Evolutionary conservation across 1,140 invertebrate genomes (phyloP).

Genomic region (Pachypsylla venusta): DNA sequence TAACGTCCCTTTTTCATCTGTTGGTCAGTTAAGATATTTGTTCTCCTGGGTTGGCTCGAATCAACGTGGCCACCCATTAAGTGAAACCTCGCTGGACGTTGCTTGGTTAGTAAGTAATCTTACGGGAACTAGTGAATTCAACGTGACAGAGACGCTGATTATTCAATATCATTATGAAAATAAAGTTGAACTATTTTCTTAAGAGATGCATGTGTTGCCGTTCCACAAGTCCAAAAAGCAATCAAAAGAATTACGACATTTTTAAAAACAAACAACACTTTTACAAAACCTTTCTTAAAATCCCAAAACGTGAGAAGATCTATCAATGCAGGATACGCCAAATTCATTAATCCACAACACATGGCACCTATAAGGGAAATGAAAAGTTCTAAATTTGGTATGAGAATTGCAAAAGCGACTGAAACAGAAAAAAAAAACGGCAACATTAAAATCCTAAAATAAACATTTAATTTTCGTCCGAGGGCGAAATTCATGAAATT

Average conservation of each 20-base stretch:
- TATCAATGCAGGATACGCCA: constrained; percentile 69
- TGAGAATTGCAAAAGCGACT: constrained; percentile 59
- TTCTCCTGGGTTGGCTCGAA: no score
- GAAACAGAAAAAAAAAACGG: constrained; percentile 36
- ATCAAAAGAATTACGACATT: constrained; percentile 44
- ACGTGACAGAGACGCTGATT: no score
- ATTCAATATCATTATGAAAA: not conserved
- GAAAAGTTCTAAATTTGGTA: constrained; percentile 69
- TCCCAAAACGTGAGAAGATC: constrained; percentile 51
- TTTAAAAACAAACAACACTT: constrained; percentile 35
- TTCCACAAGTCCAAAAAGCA: constrained; percentile 45
- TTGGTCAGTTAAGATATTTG: no score
- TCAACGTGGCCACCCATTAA: no score
- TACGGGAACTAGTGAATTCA: no score
- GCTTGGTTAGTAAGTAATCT: no score
- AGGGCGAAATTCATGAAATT: no score
- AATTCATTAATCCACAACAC: constrained; percentile 55
- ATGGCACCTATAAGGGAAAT: constrained; percentile 72
- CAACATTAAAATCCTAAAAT: no score
- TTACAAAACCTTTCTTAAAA: constrained; percentile 27
- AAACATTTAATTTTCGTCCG: no score
- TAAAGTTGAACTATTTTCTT: constrained; percentile 34
- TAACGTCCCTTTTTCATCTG: no score
- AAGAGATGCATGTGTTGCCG: constrained; percentile 52
- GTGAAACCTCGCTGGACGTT: no score